Evolutionary conservation across 2,797 vertebrate species (phyloP), one percentile per base, ranked within the genome.

Genomic region (Labeo calbasu): DNA sequence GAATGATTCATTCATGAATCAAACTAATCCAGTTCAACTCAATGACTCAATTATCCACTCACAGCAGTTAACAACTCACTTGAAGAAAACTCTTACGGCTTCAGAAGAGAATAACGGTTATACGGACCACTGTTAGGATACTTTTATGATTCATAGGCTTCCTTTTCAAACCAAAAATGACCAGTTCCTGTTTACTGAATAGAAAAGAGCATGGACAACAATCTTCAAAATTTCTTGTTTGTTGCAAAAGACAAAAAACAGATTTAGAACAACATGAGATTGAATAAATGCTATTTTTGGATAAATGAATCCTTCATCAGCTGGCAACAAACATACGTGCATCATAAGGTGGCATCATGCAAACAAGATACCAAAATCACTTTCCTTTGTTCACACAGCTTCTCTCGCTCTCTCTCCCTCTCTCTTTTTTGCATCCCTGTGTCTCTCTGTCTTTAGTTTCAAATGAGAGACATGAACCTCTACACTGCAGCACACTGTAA

Each of bases 401-500:
- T 59, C 46, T 40, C 48, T 69, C 25, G 14, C 53, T 69, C 28
- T 68, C 40, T 70, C 50, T 51, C 46, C 17, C 65, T 79, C 40
- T 77, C 48, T 61, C n/a, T 50, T 43, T 55, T 68, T 84, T 25
- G 59, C 55, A 84, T 55, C 32, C 19, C 40, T 21, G 66, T 86
- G 43, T 84, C 73, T 48, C 81, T 72, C 51, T 80, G 77, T 79
- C 48, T 83, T 87, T 82, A 86, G 51, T 81, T 84, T 68, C 70
- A 84, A 78, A 84, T 79, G 75, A 84, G 81, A 83, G 76, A 84
- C 82, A 87, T 77, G 59, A 28, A 86, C 81, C 84, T 91, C 89
- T 76, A 83, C 86, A 87, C 82, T 73, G 85, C 81, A n/a, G 82
- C 81, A 82, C 85, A 25, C 63, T 1, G 81, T 94, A 91, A 88